Percentiles rank a stretch among this genome's conserved stretches.
Evolutionary conservation across 2,797 vertebrate genomes (phyloP).

Genomic region (Dicrostonyx torquatus): DNA sequence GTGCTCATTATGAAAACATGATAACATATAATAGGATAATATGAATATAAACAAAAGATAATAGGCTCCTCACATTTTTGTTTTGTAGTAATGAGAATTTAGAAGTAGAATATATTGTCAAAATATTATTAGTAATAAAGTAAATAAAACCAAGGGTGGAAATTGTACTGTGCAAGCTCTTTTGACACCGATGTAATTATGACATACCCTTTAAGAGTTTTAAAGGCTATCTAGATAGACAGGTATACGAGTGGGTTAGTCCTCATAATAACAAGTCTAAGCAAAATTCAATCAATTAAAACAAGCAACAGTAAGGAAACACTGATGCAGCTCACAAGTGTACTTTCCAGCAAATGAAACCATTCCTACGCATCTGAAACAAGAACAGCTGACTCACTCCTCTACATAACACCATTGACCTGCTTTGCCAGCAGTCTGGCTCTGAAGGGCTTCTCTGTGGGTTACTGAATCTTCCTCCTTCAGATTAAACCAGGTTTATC

Average conservation of each 20-base stretch:
- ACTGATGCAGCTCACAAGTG: neutral
- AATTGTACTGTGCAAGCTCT: neutral
- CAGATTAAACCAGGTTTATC: neutral
- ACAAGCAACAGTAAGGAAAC: neutral
- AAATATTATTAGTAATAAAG: constrained; percentile 10
- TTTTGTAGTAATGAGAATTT: neutral
- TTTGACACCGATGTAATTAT: neutral
- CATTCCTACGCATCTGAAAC: neutral
- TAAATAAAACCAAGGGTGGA: neutral
- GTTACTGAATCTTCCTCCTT: neutral
- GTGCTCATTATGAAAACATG: neutral
- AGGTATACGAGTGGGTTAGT: neutral
- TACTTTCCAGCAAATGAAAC: neutral
- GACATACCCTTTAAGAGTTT: neutral
- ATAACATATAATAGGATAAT: neutral
- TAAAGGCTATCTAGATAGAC: neutral
- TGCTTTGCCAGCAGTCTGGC: neutral
- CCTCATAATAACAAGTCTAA: neutral
- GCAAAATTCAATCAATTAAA: neutral
- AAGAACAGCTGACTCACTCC: neutral
- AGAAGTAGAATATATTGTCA: constrained; percentile 2
- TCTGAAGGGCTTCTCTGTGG: neutral
- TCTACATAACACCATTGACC: no score
- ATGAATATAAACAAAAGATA: constrained; percentile 6
- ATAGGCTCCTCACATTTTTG: neutral